These are phyloP conservation scores for Gobio occitaniae DNA, from an alignment of 2,797 vertebrate genomes.

Conservation along the genomic window DNA sequence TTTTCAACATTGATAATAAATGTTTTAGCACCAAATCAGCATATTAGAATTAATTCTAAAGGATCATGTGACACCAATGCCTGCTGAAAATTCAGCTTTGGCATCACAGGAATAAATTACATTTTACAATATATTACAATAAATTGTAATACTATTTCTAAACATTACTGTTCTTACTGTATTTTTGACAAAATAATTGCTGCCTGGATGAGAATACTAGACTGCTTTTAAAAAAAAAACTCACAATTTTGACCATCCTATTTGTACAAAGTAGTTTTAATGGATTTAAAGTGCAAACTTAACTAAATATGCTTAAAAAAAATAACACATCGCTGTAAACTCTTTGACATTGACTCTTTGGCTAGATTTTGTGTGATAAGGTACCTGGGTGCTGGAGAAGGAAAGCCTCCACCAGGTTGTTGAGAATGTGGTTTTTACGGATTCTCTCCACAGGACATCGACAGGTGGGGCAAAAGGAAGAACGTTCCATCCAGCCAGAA, in stretches of 20 bases:
- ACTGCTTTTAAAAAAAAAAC: not conserved
- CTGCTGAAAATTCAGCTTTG: not conserved
- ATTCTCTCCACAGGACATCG: slow-evolving; percentile 95
- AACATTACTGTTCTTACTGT: not conserved
- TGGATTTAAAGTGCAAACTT: not conserved
- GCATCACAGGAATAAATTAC: not conserved
- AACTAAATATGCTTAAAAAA: not conserved
- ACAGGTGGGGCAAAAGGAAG: slow-evolving; percentile 92
- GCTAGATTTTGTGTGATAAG: slow-evolving; percentile 33
- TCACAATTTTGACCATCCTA: not conserved
- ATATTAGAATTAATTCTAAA: not conserved
- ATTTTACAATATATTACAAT: not conserved
- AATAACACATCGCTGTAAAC: not conserved
- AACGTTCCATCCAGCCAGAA: slow-evolving; percentile 98
- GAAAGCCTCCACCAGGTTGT: slow-evolving; percentile 97
- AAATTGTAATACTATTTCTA: not conserved
- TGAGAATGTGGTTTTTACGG: slow-evolving; percentile 96
- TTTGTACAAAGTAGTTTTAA: not conserved
- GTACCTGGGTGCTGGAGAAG: slow-evolving; percentile 94
- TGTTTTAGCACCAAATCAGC: not conserved
- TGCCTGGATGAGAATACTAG: not conserved
- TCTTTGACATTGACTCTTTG: too few relatives aligned
- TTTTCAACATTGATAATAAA: not conserved
- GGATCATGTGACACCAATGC: not conserved
- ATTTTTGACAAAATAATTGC: not conserved